Evolutionary conservation across 2,888 invertebrate genomes (phyloP).

Genomic region (Cataglyphis livida): DNA sequence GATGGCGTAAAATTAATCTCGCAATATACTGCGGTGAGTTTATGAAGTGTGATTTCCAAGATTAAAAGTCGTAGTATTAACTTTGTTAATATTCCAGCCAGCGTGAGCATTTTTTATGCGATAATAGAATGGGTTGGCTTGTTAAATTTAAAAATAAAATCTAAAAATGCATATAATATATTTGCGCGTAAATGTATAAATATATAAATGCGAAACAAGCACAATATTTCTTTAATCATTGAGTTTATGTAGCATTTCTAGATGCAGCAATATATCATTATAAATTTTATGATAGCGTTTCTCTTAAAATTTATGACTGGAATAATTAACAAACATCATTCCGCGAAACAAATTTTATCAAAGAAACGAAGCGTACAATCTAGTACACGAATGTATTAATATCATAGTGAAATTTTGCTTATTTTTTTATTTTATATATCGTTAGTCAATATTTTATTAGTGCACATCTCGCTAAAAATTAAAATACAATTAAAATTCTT

Average conservation of each 20-base stretch:
- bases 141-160: slow-evolving; percentile 3
- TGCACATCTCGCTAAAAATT: background rate
- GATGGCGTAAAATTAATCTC: slow-evolving; percentile 61
- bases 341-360: background rate
- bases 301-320: background rate
- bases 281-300: background rate
- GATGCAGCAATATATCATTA: background rate
- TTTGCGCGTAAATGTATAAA: background rate
- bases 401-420: background rate
- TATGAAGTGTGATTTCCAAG: slow-evolving; percentile 45
- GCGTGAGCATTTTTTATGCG: background rate
- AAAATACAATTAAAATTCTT: slow-evolving; percentile 7
- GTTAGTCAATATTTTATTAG: slow-evolving; percentile 24
- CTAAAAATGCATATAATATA: background rate
- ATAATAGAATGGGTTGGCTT: background rate
- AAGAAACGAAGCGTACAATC: background rate
- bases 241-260: background rate
- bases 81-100: slow-evolving; percentile 20
- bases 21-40: slow-evolving; percentile 54
- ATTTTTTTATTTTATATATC: background rate
- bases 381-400: slow-evolving; percentile 9
- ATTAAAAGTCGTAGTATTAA: slow-evolving; percentile 37
- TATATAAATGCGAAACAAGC: background rate
- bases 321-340: background rate
- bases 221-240: slow-evolving; percentile 4